phyloP scores from a whole-genome alignment of 2,888 invertebrate genomes.

The Cosmia trapezina region DNA sequence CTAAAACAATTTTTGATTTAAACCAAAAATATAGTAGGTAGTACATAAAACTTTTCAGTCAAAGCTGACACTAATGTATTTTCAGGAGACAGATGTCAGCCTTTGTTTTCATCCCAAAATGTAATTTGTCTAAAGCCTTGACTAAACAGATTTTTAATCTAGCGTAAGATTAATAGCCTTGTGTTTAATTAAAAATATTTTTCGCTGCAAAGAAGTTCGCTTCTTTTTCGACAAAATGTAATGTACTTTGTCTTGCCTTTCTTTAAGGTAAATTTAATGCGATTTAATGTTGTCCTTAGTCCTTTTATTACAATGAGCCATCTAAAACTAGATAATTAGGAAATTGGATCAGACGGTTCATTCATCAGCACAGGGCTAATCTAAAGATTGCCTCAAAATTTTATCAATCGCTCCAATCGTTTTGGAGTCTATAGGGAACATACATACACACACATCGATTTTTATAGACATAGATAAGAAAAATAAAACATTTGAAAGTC shows the following conservation, averaged over 20 bases:
- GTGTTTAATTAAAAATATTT: slow-evolving; percentile 39
- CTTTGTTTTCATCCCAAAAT: slow-evolving; percentile 13
- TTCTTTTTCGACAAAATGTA: background rate
- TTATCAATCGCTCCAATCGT: too few relatives aligned
- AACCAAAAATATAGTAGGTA: background rate
- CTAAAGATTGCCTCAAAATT: too few relatives aligned
- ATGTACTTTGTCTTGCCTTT: background rate
- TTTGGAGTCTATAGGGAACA: too few relatives aligned
- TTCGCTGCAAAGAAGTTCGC: background rate
- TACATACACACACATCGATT: background rate
- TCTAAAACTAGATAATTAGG: background rate
- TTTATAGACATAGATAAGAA: background rate
- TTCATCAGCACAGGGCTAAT: background rate
- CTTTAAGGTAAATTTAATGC: background rate
- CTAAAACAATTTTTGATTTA: background rate
- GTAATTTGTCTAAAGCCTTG: slow-evolving; percentile 26
- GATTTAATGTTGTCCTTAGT: background rate
- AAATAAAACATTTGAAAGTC: background rate
- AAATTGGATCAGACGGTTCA: background rate
- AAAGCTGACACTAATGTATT: slow-evolving; percentile 10
- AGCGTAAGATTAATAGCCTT: slow-evolving; percentile 23
- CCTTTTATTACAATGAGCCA: too few relatives aligned
- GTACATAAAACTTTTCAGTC: background rate
- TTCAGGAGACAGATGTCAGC: background rate
- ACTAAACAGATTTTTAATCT: slow-evolving; percentile 31